A percentile compares a stretch with the other conserved stretches of the same genome.
phyloP scores from a whole-genome alignment of 2,888 invertebrate genomes.

The Xanthia togata region DNA sequence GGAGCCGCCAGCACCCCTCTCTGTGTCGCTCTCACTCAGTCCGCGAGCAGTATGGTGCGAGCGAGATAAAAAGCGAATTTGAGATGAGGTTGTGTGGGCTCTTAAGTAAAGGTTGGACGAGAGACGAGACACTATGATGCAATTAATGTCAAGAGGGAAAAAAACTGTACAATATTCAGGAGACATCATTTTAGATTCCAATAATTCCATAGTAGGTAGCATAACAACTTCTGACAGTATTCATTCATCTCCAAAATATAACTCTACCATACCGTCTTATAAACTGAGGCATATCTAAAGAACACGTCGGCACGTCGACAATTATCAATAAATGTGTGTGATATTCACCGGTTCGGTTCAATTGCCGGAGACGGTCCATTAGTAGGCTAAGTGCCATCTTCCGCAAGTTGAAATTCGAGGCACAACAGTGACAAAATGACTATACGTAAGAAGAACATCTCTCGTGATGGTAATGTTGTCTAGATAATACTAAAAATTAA shows the following conservation, averaged over 20 bases:
- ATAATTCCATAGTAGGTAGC: neutral
- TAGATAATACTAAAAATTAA: neutral
- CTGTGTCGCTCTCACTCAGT: no score
- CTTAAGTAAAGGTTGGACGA: slow-evolving; percentile 50
- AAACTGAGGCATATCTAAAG: slow-evolving; percentile 5
- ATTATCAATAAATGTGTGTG: slow-evolving; percentile 33
- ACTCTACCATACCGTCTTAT: neutral
- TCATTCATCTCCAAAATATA: slow-evolving; percentile 2
- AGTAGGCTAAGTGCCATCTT: slow-evolving; percentile 75
- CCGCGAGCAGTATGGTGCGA: no score
- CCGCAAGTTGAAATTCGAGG: slow-evolving; percentile 62
- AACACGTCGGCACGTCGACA: neutral
- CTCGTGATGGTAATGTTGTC: neutral
- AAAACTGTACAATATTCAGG: neutral
- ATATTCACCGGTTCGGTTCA: slow-evolving; percentile 60
- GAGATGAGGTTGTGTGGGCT: no score
- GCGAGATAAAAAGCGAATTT: no score
- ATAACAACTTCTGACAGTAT: neutral
- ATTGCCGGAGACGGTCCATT: slow-evolving; percentile 80
- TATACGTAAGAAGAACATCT: neutral
- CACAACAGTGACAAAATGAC: slow-evolving; percentile 15
- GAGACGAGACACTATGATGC: slow-evolving; percentile 29
- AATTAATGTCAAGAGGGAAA: slow-evolving; percentile 9
- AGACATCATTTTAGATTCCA: neutral
- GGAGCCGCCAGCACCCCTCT: no score